Evolutionary conservation across 2,888 invertebrate genomes (phyloP), one percentile per base, ranked within the genome.

Genomic region (Brachyptera putata): DNA sequence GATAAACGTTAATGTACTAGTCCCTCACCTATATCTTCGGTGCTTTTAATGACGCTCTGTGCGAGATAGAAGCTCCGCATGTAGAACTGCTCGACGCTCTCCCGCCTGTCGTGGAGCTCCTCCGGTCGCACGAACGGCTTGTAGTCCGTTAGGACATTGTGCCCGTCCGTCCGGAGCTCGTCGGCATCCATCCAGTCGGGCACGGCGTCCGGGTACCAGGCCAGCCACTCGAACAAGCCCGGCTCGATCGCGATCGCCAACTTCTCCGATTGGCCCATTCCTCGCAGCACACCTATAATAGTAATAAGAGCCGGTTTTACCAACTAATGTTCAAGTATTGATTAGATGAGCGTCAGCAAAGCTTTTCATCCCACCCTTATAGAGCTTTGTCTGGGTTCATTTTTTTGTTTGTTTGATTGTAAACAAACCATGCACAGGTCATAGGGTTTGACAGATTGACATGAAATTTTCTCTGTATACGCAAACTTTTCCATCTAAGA

Each of bases 161-260:
- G 90, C 2, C 91, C 91, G 16, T 86, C 85, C 11, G 80, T 79
- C 14, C 77, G 76, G 3, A 94, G 75, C 70, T 95, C 94, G 0
- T 81, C 78, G 0, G 80, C 77, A 0, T 84, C 84, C 82, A 95
- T 85, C 84, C 91, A 95, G 18, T 84, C 81, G 2, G 91, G 91
- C 69, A 84, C 75, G 0, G 85, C 85, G 61, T 87, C 87, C 1
- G 84, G 81, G 73, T 95, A 92, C 95, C 95, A 96, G 30, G 86
- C 84, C 70, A 93, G 81, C 89, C 90, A 97, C 75, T 97, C 97
- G 75, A 96, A 97, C 39, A 97, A 76, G 0, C 91, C 93, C 0
- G 95, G 94, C 71, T 97, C 97, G 14, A 97, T 79, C 68, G 81
- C 82, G 24, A 94, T 83, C n/a, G 59, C 34, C 24, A 60, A 41